Evolutionary conservation across 2,888 invertebrate species (phyloP), one percentile per base, ranked within the genome.

Genomic region (Ashinkailepas kermadecensis): DNA sequence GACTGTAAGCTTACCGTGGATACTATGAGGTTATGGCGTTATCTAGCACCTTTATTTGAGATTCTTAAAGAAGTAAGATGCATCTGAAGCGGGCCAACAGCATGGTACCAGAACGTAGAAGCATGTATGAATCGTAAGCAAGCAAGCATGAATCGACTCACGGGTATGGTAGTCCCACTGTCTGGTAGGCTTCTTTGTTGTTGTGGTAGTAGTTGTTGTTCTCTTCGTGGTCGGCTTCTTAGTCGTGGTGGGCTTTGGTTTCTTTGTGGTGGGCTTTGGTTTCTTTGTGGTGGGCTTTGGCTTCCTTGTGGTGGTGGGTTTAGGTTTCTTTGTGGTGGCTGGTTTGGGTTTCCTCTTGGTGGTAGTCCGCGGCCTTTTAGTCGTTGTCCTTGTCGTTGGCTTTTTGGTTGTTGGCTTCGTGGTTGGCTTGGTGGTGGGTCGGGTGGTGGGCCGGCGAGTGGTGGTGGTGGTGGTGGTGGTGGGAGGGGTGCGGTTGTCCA

Each of bases 171-270:
- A 86, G 80, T 86, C 85, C 82, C 84, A 83, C 56, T 82, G 81
- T 65, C 58, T 80, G 12, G 84, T 81, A 65, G 81, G 78, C 62
- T 89, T 88, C 23, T 87, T 83, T 74, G 88, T 88, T 0, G 88
- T 81, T 15, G 84, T 82, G 21, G 82, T 80, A 6, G 82, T 83
- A 13, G 84, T 82, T 56, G 82, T 81, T 65, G 80, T 83, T 1
- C 83, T 64, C 0, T 82, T 80, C 25, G 80, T 81, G 0, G 83
- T 80, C 12, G 83, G 81, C 4, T 81, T 80, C 0, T 70, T 80
- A 21, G 79, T 80, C 59, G 81, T 81, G 54, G 82, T 80, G 13
- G 80, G 81, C 6, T 82, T 80, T 2, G 80, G 18, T 13, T 58
- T 74, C 10, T 18, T 59, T 59, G 59, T 62, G 13, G 78, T 78